Evolutionary conservation across 2,888 invertebrate genomes (phyloP).

Genomic region (Macaria liturata): DNA sequence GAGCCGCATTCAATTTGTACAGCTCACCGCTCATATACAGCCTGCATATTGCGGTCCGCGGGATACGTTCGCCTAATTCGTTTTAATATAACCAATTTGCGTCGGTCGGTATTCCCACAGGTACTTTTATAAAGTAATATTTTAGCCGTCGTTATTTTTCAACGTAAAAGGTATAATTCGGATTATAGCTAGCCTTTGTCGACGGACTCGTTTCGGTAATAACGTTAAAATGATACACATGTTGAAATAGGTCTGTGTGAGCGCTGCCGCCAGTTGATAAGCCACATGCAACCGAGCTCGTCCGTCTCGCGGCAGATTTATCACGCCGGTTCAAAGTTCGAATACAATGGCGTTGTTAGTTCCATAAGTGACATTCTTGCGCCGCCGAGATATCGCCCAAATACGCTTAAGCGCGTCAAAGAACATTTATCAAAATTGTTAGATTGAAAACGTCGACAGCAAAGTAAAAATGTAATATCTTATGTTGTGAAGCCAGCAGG

Average conservation of each 20-base stretch:
- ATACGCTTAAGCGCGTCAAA: constrained; percentile 15
- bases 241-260: constrained; percentile 65
- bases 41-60: constrained; percentile 27
- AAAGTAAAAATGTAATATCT: constrained; percentile 16
- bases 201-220: constrained; percentile 2
- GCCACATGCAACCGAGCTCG: too few relatives aligned
- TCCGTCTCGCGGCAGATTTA: constrained; percentile 54
- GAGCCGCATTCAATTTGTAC: constrained; percentile 40
- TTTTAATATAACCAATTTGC: constrained; percentile 28
- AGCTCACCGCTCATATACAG: constrained; percentile 28
- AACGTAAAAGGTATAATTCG: constrained; percentile 11
- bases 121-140: constrained; percentile 18
- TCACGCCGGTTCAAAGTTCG: constrained; percentile 69
- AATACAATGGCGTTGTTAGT: constrained; percentile 53
- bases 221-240: constrained; percentile 39
- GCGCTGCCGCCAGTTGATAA: constrained; percentile 45
- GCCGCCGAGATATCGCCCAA: constrained; percentile 18
- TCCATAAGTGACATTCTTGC: constrained; percentile 37
- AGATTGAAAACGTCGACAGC: constrained; percentile 19
- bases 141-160: constrained; percentile 13
- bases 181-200: constrained; percentile 8
- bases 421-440: constrained; percentile 15
- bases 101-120: constrained; percentile 15
- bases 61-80: constrained; percentile 28
- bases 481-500: constrained; percentile 17